Conservation (phyloP, 2,888 invertebrate species). For the Cistogaster globosa region DNA sequence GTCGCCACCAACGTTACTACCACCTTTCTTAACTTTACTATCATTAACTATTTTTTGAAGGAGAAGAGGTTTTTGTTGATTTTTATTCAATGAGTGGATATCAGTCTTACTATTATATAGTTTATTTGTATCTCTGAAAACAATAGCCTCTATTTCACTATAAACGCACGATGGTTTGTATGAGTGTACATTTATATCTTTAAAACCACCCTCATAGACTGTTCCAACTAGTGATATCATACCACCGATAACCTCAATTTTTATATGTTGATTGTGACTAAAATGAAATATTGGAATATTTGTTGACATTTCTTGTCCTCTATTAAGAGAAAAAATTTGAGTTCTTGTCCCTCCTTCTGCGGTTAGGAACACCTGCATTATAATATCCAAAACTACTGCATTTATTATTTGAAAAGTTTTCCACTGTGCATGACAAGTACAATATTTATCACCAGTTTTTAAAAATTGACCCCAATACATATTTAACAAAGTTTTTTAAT, state of each 20-base stretch:
- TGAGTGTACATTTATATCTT: slow-evolving; percentile 4
- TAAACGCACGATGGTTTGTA: slow-evolving; percentile 17
- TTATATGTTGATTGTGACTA: slow-evolving; percentile 11
- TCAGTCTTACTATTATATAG: slow-evolving; percentile 11
- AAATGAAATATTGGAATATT: slow-evolving; percentile 31
- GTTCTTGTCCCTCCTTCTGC: slow-evolving; percentile 33
- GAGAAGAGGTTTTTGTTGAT: not conserved
- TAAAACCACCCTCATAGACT: not conserved
- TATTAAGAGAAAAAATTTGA: slow-evolving; percentile 26
- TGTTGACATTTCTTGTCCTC: slow-evolving; percentile 29
- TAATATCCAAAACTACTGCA: slow-evolving; percentile 21
- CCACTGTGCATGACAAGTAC: not conserved
- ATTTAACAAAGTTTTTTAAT: slow-evolving; percentile 14
- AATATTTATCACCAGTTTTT: slow-evolving; percentile 21
- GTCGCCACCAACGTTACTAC: slow-evolving; percentile 4
- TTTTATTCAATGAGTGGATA: too few species aligned
- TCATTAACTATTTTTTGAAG: slow-evolving; percentile 11
- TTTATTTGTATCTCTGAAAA: slow-evolving; percentile 7
- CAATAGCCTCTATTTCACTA: slow-evolving; percentile 6
- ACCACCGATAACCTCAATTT: slow-evolving; percentile 10
- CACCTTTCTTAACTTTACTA: slow-evolving; percentile 13
- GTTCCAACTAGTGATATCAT: slow-evolving; percentile 10
- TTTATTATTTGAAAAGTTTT: slow-evolving; percentile 9
- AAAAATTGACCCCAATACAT: slow-evolving; percentile 24
- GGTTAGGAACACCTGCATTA: slow-evolving; percentile 12